These are phyloP conservation scores for Plestiodon gilberti DNA, from an alignment of 2,113 vertebrate species.

Conservation along the genomic window DNA sequence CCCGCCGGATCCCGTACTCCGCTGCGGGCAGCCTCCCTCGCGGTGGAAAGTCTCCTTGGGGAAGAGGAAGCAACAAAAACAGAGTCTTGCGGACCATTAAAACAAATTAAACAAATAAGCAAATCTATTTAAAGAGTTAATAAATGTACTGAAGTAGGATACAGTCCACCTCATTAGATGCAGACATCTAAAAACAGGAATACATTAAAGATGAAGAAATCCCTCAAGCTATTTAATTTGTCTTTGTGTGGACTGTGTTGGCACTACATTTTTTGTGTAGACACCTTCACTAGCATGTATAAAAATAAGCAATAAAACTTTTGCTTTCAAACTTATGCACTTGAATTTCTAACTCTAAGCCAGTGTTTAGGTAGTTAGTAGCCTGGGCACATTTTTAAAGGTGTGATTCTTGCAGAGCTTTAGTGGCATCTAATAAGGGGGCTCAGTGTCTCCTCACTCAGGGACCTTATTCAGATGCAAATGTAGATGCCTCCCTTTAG, in stretches of 20 bases:
- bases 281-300: not conserved
- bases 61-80: too few relatives aligned
- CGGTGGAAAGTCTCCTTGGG: too few relatives aligned
- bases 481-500: constrained; percentile 17
- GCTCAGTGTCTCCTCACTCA: constrained; percentile 18
- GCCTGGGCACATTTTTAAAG: constrained; percentile 17
- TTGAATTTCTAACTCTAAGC: not conserved
- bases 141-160: too few relatives aligned
- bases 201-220: not conserved
- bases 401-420: not conserved
- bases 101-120: too few relatives aligned
- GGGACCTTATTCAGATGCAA: not conserved
- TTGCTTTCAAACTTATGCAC: not conserved
- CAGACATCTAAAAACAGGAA: too few relatives aligned
- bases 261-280: not conserved
- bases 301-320: not conserved
- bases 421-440: not conserved
- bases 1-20: too few relatives aligned
- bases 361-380: not conserved
- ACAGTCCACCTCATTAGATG: too few relatives aligned
- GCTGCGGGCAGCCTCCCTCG: too few relatives aligned
- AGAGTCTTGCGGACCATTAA: too few relatives aligned
- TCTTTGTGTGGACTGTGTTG: not conserved
- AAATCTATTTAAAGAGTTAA: too few relatives aligned
- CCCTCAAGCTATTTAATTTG: not conserved